Conservation (phyloP, 2,888 invertebrate genomes). For the Aplocera efformata region DNA sequence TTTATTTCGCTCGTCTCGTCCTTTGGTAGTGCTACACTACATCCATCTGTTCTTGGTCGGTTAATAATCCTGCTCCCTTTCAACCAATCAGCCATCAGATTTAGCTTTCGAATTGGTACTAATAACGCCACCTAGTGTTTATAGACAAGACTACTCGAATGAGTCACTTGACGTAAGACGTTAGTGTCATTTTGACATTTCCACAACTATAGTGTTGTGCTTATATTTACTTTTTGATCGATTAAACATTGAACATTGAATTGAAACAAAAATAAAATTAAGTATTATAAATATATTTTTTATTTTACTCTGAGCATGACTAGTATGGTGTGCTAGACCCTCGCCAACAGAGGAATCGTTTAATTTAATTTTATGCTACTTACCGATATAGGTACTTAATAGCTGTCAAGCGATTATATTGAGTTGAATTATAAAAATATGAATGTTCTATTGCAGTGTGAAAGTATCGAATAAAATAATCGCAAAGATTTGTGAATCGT, state of each 20-base stretch:
- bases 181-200: slow-evolving; percentile 3
- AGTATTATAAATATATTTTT: no score
- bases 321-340: no score
- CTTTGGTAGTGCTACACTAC: slow-evolving; percentile 46
- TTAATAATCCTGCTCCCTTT: slow-evolving; percentile 42
- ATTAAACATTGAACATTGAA: not conserved
- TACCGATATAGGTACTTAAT: no score
- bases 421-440: no score
- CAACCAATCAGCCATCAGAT: slow-evolving; percentile 49
- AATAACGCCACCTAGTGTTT: slow-evolving; percentile 41
- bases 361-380: no score
- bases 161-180: slow-evolving; percentile 10
- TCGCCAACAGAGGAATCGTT: no score
- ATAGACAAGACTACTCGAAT: not conserved
- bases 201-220: slow-evolving; percentile 2
- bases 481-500: no score
- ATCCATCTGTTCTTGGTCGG: slow-evolving; percentile 52
- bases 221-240: not conserved
- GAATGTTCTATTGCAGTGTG: no score
- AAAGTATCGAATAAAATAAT: no score
- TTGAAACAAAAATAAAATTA: no score
- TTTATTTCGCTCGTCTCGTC: slow-evolving; percentile 47
- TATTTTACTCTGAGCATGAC: no score
- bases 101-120: slow-evolving; percentile 27
- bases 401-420: no score